These are phyloP conservation scores for Parauchenoglanis punctatus DNA, from an alignment of 2,797 vertebrate genomes.

Conservation along the genomic window DNA sequence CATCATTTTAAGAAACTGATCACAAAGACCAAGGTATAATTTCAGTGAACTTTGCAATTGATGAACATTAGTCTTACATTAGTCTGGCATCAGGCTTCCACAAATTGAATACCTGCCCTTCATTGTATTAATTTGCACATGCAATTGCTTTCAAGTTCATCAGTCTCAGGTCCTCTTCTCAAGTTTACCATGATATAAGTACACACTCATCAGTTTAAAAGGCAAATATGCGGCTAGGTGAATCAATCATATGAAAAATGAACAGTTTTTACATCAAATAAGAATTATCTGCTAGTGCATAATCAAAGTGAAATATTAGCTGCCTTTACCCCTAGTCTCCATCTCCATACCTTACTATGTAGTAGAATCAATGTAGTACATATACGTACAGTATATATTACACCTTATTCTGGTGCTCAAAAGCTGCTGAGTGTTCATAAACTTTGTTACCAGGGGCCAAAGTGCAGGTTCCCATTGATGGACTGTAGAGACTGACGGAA, in stretches of 20 bases:
- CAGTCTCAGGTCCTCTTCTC: background rate
- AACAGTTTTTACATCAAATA: background rate
- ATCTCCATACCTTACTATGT: background rate
- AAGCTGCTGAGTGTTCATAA: conserved; percentile 53
- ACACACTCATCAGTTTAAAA: background rate
- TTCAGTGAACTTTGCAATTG: background rate
- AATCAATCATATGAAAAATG: background rate
- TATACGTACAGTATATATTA: background rate
- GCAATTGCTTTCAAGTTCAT: background rate
- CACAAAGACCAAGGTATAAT: background rate
- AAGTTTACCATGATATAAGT: background rate
- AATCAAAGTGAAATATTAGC: background rate
- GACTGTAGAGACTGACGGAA: conserved; percentile 27
- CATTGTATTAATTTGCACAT: background rate
- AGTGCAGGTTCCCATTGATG: conserved; percentile 62
- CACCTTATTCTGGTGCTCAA: conserved; percentile 21
- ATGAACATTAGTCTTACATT: background rate
- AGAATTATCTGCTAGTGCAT: background rate
- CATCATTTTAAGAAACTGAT: background rate
- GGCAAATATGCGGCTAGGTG: background rate
- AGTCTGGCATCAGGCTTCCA: background rate
- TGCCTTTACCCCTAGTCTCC: background rate
- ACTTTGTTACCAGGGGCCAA: conserved; percentile 62
- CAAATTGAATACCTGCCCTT: background rate
- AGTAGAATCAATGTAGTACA: background rate